Conservation (phyloP, 2,797 vertebrate species). For the Sebastiscus albofasciatus region DNA sequence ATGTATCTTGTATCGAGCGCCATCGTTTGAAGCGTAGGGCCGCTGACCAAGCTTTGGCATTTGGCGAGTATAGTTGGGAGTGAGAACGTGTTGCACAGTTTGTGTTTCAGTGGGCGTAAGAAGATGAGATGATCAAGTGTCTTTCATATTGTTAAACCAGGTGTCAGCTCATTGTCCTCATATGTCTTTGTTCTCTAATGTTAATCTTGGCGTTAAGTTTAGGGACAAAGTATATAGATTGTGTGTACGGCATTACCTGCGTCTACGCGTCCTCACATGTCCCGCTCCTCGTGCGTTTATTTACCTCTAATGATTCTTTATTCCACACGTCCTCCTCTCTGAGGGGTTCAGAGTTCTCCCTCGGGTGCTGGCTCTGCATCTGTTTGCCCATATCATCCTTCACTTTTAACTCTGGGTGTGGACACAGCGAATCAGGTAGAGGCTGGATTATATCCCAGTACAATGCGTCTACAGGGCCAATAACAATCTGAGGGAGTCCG, state of each 20-base stretch:
- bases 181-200: background rate
- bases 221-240: too few species aligned
- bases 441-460: constrained; percentile 32
- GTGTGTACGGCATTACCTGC: background rate
- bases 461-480: background rate
- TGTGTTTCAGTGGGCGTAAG: constrained; percentile 12
- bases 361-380: constrained; percentile 15
- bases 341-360: constrained; percentile 6
- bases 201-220: too few species aligned
- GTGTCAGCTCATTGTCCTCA: constrained; percentile 8
- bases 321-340: background rate
- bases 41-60: too few species aligned
- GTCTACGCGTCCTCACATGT: background rate
- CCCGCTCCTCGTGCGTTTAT: background rate
- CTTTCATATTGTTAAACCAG: background rate
- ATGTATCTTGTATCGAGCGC: too few species aligned
- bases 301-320: background rate
- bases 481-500: background rate
- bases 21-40: too few species aligned
- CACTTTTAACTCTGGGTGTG: constrained; percentile 50
- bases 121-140: constrained; percentile 7
- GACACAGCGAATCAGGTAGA: constrained; percentile 37
- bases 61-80: background rate
- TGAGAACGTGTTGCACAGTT: background rate
- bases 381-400: constrained; percentile 35